A percentile compares a stretch with the other conserved stretches of the same genome.
These are phyloP conservation scores for Struthidea cinerea DNA, from an alignment of 2,113 vertebrate species.

Conservation along the genomic window DNA sequence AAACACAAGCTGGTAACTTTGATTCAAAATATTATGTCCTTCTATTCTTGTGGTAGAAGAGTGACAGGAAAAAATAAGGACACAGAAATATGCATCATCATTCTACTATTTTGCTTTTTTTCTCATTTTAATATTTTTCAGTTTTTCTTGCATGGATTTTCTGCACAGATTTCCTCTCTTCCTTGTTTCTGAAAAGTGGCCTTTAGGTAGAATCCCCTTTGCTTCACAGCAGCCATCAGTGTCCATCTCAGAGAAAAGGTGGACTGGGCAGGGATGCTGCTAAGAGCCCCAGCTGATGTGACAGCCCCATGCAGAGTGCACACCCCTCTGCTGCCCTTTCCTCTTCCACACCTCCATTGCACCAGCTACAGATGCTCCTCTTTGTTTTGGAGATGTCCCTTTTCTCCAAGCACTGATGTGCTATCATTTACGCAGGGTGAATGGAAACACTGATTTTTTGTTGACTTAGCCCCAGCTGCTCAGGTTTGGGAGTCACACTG, in stretches of 20 bases:
- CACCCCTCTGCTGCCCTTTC: neutral
- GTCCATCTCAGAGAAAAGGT: neutral
- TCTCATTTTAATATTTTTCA: neutral
- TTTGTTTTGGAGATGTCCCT: neutral
- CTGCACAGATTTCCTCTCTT: neutral
- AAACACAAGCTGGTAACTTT: neutral
- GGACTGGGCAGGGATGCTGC: neutral
- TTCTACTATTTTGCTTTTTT: neutral
- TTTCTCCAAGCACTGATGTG: neutral
- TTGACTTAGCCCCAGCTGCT: neutral
- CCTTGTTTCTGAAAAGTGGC: neutral
- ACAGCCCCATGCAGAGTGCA: accelerated
- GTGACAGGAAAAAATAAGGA: neutral
- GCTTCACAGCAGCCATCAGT: neutral
- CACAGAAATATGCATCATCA: neutral
- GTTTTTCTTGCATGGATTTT: neutral
- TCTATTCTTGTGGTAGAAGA: neutral
- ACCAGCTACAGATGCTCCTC: neutral
- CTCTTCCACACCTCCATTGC: neutral
- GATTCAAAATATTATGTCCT: neutral
- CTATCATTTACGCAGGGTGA: neutral
- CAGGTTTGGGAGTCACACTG: neutral
- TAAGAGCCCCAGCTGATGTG: accelerated
- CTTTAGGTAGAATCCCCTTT: neutral
- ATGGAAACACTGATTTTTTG: neutral